A percentile compares a stretch with the other conserved stretches of the same genome.
These are phyloP conservation scores for Yponomeuta malinellus DNA, from an alignment of 2,888 invertebrate species.

Conservation along the genomic window DNA sequence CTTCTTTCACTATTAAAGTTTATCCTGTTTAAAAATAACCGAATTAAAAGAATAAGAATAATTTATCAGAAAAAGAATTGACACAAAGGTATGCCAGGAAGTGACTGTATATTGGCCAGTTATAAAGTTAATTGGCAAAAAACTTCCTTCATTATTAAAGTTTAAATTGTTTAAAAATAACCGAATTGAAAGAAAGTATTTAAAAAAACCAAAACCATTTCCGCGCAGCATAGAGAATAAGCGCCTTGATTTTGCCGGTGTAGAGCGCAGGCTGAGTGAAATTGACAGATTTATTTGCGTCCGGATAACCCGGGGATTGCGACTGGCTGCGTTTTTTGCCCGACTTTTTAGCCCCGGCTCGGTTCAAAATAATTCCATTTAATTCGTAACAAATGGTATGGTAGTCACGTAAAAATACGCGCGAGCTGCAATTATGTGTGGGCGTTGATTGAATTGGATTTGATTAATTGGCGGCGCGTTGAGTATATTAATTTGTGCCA, in stretches of 20 bases:
- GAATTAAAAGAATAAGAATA: too few relatives aligned
- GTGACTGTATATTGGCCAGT: too few relatives aligned
- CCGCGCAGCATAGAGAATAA: slow-evolving; percentile 23
- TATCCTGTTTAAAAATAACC: too few relatives aligned
- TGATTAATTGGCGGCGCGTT: slow-evolving; percentile 1
- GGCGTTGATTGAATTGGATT: slow-evolving; percentile 6
- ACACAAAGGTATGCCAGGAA: too few relatives aligned
- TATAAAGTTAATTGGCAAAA: too few relatives aligned
- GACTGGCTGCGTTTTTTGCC: slow-evolving; percentile 62
- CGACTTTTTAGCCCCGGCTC: slow-evolving; percentile 22
- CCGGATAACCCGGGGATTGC: slow-evolving; percentile 57
- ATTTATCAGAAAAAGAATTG: too few relatives aligned
- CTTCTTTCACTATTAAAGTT: too few relatives aligned
- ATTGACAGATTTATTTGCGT: slow-evolving; percentile 74
- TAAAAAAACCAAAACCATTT: slow-evolving; percentile 3
- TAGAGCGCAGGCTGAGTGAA: slow-evolving; percentile 59
- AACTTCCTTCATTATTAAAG: too few relatives aligned
- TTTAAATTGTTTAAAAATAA: too few relatives aligned
- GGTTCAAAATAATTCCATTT: slow-evolving; percentile 16
- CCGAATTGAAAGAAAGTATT: too few relatives aligned
- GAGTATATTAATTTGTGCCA: neutral
- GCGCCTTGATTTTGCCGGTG: slow-evolving; percentile 16
- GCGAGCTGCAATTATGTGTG: neutral
- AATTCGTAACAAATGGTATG: neutral
- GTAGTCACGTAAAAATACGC: slow-evolving; percentile 1